Evolutionary conservation across 2,888 invertebrate species (phyloP), one percentile per base, ranked within the genome.

Genomic region (Chironomus tentans): DNA sequence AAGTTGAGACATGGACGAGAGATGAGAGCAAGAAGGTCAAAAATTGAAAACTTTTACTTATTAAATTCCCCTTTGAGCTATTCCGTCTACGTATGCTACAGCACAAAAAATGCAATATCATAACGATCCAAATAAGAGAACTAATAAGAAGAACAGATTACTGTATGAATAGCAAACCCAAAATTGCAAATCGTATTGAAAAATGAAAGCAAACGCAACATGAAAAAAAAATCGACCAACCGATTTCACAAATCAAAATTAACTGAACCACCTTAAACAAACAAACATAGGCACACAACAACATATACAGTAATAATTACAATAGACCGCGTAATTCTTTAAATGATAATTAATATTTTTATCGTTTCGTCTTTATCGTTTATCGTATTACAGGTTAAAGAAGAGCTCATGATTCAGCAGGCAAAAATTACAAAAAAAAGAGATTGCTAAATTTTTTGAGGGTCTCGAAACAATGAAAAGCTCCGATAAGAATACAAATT

Each of bases 201-300:
- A 56, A n/a, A 15, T 56, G n/a, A 15, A 15, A 15, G n/a, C 18
- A 18, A 56, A 56, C 12, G n/a, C 7, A 15, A 56, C 18, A 56
- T 56, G 56, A 56, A 56, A 1, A 56, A 15, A n/a, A 15, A 10
- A 24, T 28, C 22, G 56, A 56, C 71, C 22, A 24, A n/a, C 61
- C 28, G 71, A 71, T 71, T 71, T 71, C 56, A 71, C 56, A 71
- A 71, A 71, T 56, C 24, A 56, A 50, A 71, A 21, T 24, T 15
- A 71, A 71, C 50, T 71, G 71, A 71, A n/a, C 22, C 70, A 47
- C 10, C 48, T 18, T 10, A 38, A 56, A 24, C n/a, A 38, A 56
- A 24, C n/a, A 65, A 65, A 24, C 22, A 15, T 56, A 56, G 56
- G 7, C 12, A 24, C 65, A 24, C 65, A 12, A 15, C 18, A 38